Percentiles rank a stretch among this genome's conserved stretches.
Evolutionary conservation across 2,888 invertebrate species (phyloP).

Genomic region (Nudaria mundana): DNA sequence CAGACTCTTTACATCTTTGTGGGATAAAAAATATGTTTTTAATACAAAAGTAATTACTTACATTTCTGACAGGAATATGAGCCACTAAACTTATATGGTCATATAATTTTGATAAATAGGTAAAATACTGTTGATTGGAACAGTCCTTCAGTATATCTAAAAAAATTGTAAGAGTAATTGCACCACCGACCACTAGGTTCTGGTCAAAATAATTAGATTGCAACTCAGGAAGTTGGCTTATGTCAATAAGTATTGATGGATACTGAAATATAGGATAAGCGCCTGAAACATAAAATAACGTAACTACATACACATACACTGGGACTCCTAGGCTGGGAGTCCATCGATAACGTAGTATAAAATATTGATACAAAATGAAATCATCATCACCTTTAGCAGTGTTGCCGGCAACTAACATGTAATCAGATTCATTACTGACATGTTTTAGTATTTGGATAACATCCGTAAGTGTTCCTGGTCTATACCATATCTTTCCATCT

Average conservation of each 20-base stretch:
- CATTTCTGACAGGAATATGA: slow-evolving; percentile 86
- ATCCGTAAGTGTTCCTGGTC: slow-evolving; percentile 62
- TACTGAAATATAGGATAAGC: slow-evolving; percentile 53
- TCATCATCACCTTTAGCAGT: slow-evolving; percentile 82
- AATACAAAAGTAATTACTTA: slow-evolving; percentile 46
- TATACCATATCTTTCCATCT: slow-evolving; percentile 71
- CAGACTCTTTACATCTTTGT: too few relatives aligned
- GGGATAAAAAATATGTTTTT: too few relatives aligned
- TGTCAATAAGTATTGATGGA: slow-evolving; percentile 78
- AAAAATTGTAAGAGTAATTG: slow-evolving; percentile 74
- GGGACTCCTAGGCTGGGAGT: too few relatives aligned
- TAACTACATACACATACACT: too few relatives aligned
- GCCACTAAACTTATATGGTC: slow-evolving; percentile 85
- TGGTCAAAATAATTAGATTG: slow-evolving; percentile 53
- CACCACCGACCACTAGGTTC: slow-evolving; percentile 79
- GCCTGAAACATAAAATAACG: slow-evolving; percentile 51
- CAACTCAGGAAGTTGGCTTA: slow-evolving; percentile 80
- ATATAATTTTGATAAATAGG: slow-evolving; percentile 79
- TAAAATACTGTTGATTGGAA: slow-evolving; percentile 60
- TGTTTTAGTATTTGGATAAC: slow-evolving; percentile 59
- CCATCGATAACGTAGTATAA: too few relatives aligned
- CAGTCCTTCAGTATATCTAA: slow-evolving; percentile 61
- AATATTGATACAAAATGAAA: too few relatives aligned
- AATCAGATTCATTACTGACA: slow-evolving; percentile 53
- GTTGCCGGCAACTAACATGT: slow-evolving; percentile 85